Evolutionary conservation across 2,888 invertebrate genomes (phyloP), one percentile per base, ranked within the genome.

Genomic region (Catonia carolina): DNA sequence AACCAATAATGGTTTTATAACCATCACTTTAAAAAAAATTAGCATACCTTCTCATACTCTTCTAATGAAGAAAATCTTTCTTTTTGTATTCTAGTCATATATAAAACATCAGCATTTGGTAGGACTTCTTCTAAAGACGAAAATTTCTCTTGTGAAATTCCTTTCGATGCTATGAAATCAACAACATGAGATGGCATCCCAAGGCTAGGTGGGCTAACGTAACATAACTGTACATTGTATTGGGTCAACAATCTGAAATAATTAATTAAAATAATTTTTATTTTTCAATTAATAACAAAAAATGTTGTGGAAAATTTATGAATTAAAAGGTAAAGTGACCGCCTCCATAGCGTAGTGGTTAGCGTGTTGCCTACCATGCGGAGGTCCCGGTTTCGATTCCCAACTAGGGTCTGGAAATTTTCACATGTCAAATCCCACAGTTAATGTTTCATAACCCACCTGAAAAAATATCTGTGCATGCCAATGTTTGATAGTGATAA

Each of bases 11-110:
- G n/a, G 27, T 27, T 8, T 27, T 8, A 27, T 6, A 27, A 27
- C 27, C 4, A 6, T 4, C 27, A 27, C 27, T 4, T 27, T 6
- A 27, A 27, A 17, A 42, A 42, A 42, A 42, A 15, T 17, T 49
- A 6, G 62, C 67, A 70, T 76, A 93, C 94, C 79, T 84, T 79
- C 60, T 90, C 78, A 72, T 97, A 99, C 67, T 94, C 92, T 61
- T 86, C 86, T 67, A 85, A 79, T 33, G 82, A 83, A 6, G 78
- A 72, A 72, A 99, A 98, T 66, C 98, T 78, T 74, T 99, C 99
- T 45, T 85, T 82, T 72, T 99, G 99, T 66, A 99, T 95, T 65
- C 99, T 82, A 0, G 99, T 99, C 89, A 99, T 93, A 70, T 99
- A 99, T 27, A 99, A 76, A 1, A 99, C 97, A 74, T 99, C 98